These are phyloP conservation scores for Redunca redunca DNA, from an alignment of 2,113 vertebrate species.

Conservation along the genomic window DNA sequence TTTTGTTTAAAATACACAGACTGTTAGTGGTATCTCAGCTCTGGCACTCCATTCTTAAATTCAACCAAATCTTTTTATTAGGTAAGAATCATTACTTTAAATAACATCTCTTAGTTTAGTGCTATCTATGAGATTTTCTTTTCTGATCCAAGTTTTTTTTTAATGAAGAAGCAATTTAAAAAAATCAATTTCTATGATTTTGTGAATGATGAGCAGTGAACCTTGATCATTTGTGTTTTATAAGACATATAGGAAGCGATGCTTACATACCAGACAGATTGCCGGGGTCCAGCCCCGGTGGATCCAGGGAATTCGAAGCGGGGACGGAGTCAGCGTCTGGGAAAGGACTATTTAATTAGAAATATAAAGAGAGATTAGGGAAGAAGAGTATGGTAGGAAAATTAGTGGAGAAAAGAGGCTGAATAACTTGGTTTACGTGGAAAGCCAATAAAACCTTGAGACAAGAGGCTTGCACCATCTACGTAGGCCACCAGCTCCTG, in stretches of 20 bases:
- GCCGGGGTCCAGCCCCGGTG: too few relatives aligned
- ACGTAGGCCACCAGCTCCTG: too few relatives aligned
- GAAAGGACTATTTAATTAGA: too few relatives aligned
- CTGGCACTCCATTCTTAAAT: conserved; percentile 1
- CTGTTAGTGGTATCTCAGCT: neutral
- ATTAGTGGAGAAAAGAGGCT: too few relatives aligned
- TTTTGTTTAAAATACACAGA: neutral
- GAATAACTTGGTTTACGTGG: too few relatives aligned
- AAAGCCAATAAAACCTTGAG: too few relatives aligned
- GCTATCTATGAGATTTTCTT: neutral
- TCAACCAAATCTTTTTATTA: neutral
- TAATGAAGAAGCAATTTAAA: neutral
- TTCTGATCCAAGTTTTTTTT: neutral
- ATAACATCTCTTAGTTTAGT: neutral
- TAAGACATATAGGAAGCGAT: neutral
- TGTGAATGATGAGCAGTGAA: neutral
- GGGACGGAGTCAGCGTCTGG: too few relatives aligned
- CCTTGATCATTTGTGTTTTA: neutral
- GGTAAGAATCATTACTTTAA: neutral
- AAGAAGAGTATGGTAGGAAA: too few relatives aligned
- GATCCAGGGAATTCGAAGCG: too few relatives aligned
- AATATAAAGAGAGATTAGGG: too few relatives aligned
- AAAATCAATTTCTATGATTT: neutral
- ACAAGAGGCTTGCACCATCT: too few relatives aligned
- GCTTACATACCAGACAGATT: neutral